A percentile compares a stretch with the other conserved stretches of the same genome.
phyloP scores from a whole-genome alignment of 2,113 vertebrate species.

The Lynx canadensis region DNA sequence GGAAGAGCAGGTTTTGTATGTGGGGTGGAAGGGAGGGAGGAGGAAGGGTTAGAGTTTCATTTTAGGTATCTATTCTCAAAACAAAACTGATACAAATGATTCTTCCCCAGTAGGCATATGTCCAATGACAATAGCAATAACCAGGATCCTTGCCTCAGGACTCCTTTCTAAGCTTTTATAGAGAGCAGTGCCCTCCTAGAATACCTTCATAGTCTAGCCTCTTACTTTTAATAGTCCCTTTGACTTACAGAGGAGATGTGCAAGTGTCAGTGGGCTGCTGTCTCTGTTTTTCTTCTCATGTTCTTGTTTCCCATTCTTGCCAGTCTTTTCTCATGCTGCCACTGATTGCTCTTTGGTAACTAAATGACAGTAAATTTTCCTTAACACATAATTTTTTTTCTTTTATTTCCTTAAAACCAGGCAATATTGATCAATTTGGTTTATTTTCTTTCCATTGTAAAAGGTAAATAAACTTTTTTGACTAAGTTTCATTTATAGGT shows the following conservation, averaged over 20 bases:
- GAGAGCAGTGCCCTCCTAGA: neutral
- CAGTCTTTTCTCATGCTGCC: neutral
- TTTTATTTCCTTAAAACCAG: neutral
- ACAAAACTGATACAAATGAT: neutral
- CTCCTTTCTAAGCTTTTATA: neutral
- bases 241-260: neutral
- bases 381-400: neutral
- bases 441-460: neutral
- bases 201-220: neutral
- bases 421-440: neutral
- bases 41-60: neutral
- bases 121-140: neutral
- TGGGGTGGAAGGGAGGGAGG: neutral
- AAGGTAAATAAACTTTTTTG: neutral
- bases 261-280: neutral
- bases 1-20: neutral
- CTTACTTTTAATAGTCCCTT: neutral
- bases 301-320: constrained; percentile 1
- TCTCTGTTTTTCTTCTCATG: neutral
- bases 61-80: neutral
- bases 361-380: neutral
- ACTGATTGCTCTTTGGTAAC: neutral
- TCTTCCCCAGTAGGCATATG: neutral
- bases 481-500: neutral
- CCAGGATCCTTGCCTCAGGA: neutral